Percentiles rank a stretch among this genome's conserved stretches.
Evolutionary conservation across 2,888 invertebrate species (phyloP).

Genomic region (Cheilosia grossa): DNA sequence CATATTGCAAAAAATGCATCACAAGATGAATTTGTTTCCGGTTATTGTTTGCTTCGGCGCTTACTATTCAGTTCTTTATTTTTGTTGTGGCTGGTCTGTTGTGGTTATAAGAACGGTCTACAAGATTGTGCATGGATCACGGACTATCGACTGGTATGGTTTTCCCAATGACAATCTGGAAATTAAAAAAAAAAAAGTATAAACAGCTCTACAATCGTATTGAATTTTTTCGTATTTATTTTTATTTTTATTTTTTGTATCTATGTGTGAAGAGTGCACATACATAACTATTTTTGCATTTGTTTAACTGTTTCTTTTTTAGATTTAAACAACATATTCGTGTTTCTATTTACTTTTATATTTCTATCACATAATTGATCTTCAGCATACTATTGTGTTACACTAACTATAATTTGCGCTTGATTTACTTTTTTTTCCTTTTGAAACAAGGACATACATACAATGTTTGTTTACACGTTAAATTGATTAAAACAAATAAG

Average conservation of each 20-base stretch:
- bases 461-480: constrained; percentile 2
- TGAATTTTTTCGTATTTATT: constrained; percentile 56
- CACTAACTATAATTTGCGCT: constrained; percentile 64
- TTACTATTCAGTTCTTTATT: too few relatives aligned
- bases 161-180: neutral
- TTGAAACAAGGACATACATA: constrained; percentile 10
- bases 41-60: too few relatives aligned
- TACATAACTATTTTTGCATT: constrained; percentile 20
- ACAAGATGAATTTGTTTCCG: too few relatives aligned
- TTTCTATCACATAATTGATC: constrained; percentile 71
- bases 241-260: constrained; percentile 47
- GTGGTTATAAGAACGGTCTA: too few relatives aligned
- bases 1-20: too few relatives aligned
- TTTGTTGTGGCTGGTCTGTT: too few relatives aligned
- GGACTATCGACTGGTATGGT: too few relatives aligned
- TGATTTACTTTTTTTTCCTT: constrained; percentile 8
- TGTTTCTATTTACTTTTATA: constrained; percentile 45
- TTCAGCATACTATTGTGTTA: constrained; percentile 55
- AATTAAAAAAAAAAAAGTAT: neutral
- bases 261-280: constrained; percentile 32
- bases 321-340: neutral
- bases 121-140: too few relatives aligned
- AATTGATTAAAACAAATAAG: neutral
- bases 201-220: neutral
- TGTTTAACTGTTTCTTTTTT: constrained; percentile 54